Evolutionary conservation across 92 coral and sea anemone genomes (phyloP).

Genomic region (Palythoa grandis): DNA sequence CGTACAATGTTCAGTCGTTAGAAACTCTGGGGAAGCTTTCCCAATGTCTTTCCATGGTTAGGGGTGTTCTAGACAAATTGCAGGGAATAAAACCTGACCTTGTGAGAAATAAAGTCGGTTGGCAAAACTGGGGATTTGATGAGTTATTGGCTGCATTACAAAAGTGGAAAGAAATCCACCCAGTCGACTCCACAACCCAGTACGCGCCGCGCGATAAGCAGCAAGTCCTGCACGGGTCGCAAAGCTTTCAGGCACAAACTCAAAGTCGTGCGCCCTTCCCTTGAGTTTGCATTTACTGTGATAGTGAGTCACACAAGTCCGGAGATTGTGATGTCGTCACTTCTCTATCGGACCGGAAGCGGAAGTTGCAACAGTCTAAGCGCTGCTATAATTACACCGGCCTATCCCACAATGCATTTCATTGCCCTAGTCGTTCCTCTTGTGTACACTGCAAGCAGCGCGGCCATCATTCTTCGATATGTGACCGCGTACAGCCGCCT

Average conservation of each 20-base stretch:
- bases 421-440: conserved; percentile 47
- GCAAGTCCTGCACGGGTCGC: conserved; percentile 39
- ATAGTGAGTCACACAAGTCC: conserved; percentile 51
- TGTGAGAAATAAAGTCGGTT: conserved; percentile 50
- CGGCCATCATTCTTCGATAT: conserved; percentile 58
- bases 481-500: conserved; percentile 38
- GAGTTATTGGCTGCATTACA: conserved; percentile 52
- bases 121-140: conserved; percentile 67
- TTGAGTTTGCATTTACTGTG: conserved; percentile 56
- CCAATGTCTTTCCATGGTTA: conserved; percentile 42
- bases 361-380: conserved; percentile 2
- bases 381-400: conserved; percentile 60
- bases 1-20: conserved; percentile 60
- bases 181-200: conserved; percentile 9
- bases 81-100: conserved; percentile 67
- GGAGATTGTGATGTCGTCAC: conserved; percentile 51
- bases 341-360: conserved; percentile 20
- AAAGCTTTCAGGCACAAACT: conserved; percentile 20
- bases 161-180: conserved; percentile 64
- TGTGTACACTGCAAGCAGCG: conserved; percentile 52
- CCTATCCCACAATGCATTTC: conserved; percentile 35
- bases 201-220: not conserved
- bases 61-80: conserved; percentile 61
- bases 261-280: conserved; percentile 13
- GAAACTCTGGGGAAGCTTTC: conserved; percentile 61